These are phyloP conservation scores for Botia kubotai DNA, from an alignment of 2,797 vertebrate genomes.

Conservation along the genomic window DNA sequence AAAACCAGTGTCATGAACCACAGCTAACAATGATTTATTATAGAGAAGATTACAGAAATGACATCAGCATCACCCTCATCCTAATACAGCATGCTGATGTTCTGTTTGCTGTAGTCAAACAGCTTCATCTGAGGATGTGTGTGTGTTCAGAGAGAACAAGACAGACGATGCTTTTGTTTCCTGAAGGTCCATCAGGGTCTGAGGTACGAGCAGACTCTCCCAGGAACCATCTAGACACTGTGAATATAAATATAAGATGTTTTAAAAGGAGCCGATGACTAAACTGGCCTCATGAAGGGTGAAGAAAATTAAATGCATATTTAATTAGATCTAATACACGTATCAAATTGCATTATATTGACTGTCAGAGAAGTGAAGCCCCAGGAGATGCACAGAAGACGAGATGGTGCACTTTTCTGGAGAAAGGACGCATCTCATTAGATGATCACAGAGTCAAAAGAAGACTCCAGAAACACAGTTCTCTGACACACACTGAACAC, in stretches of 20 bases:
- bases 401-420: slow-evolving; percentile 13
- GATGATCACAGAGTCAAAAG: slow-evolving; percentile 32
- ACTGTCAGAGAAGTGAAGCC: slow-evolving; percentile 39
- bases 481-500: slow-evolving; percentile 15
- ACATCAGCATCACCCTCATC: slow-evolving; percentile 55
- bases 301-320: slow-evolving; percentile 70
- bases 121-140: slow-evolving; percentile 32
- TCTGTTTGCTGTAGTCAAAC: slow-evolving; percentile 31
- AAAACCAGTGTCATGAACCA: too few species aligned
- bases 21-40: too few species aligned
- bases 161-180: slow-evolving; percentile 56
- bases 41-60: too few species aligned
- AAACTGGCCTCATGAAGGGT: slow-evolving; percentile 57
- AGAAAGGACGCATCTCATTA: slow-evolving; percentile 37
- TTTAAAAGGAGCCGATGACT: slow-evolving; percentile 65
- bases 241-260: slow-evolving; percentile 79
- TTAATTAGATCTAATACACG: slow-evolving; percentile 61
- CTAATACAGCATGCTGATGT: slow-evolving; percentile 20
- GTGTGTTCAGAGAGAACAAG: not conserved
- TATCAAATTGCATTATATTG: slow-evolving; percentile 65
- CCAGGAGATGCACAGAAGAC: slow-evolving; percentile 6
- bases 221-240: slow-evolving; percentile 72
- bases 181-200: slow-evolving; percentile 41
- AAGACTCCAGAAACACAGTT: slow-evolving; percentile 11
- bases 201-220: slow-evolving; percentile 60